Percentiles rank a stretch among this genome's conserved stretches.
phyloP scores from a whole-genome alignment of 2,888 invertebrate genomes.

The Glaucopsyche alexis region DNA sequence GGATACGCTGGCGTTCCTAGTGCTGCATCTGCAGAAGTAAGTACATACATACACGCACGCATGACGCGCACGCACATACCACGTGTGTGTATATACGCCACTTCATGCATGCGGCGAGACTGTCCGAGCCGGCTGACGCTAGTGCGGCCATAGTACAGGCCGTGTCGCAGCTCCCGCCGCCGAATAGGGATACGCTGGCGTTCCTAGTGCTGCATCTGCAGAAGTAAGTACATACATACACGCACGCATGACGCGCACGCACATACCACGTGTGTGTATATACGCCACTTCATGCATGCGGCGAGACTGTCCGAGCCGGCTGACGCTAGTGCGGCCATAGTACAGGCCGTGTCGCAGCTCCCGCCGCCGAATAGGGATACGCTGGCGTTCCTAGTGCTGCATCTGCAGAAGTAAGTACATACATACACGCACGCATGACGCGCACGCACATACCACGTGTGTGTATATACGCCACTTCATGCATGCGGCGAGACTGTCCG shows the following conservation, averaged over 20 bases:
- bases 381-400: slow-evolving; percentile 93
- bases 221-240: slow-evolving; percentile 66
- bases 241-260: background rate
- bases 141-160: slow-evolving; percentile 85
- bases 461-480: slow-evolving; percentile 81
- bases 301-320: slow-evolving; percentile 71
- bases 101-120: slow-evolving; percentile 86
- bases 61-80: background rate
- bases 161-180: slow-evolving; percentile 93
- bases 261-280: background rate
- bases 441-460: background rate
- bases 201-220: slow-evolving; percentile 95
- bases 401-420: slow-evolving; percentile 86
- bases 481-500: slow-evolving; percentile 84
- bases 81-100: slow-evolving; percentile 46
- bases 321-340: slow-evolving; percentile 83
- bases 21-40: slow-evolving; percentile 92
- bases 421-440: background rate
- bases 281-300: slow-evolving; percentile 84
- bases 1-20: slow-evolving; percentile 95
- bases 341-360: slow-evolving; percentile 88
- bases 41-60: slow-evolving; percentile 28
- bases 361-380: slow-evolving; percentile 76
- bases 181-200: slow-evolving; percentile 97
- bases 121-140: slow-evolving; percentile 79